Evolutionary conservation across 2,113 vertebrate species (phyloP).

Genomic region (Tympanuchus pallidicinctus): DNA sequence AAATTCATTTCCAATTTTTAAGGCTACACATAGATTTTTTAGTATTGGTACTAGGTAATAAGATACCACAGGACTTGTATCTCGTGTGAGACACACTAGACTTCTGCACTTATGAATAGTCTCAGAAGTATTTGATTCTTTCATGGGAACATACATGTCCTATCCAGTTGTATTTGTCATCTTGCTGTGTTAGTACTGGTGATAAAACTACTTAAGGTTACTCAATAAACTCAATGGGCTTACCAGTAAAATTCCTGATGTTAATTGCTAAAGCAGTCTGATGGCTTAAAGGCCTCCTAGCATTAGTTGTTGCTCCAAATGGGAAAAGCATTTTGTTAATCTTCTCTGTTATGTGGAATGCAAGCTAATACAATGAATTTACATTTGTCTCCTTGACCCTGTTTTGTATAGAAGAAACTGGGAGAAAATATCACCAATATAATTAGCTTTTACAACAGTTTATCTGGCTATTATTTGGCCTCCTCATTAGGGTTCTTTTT

Average conservation of each 20-base stretch:
- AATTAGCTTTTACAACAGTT: background rate
- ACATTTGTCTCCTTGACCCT: background rate
- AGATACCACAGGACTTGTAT: background rate
- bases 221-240: background rate
- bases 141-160: background rate
- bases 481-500: background rate
- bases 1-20: background rate
- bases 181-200: background rate
- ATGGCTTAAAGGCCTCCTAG: background rate
- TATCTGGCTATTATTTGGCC: background rate
- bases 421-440: background rate
- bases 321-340: background rate
- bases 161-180: background rate
- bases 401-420: background rate
- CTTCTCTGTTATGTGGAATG: background rate
- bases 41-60: background rate
- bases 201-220: background rate
- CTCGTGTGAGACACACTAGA: background rate
- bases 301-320: background rate
- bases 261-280: background rate
- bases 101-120: background rate
- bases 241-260: background rate
- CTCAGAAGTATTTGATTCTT: background rate
- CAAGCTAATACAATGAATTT: background rate
- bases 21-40: background rate